phyloP scores from a whole-genome alignment of 1,140 invertebrate species.

The Apis laboriosa region DNA sequence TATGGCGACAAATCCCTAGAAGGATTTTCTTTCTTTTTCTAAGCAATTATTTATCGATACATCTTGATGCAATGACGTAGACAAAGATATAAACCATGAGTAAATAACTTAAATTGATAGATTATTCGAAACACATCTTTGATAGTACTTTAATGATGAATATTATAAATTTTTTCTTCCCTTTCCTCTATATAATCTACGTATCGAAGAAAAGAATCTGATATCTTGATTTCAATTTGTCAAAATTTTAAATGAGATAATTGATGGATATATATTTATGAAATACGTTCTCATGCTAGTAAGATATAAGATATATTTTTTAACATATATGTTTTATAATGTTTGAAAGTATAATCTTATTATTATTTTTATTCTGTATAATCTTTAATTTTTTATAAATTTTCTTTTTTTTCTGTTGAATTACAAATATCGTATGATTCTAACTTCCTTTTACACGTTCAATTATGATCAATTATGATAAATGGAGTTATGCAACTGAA shows the following conservation, averaged over 20 bases:
- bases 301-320: too few relatives aligned
- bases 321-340: too few relatives aligned
- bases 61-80: constrained; percentile 17
- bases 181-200: background rate
- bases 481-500: background rate
- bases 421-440: background rate
- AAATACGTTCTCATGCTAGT: too few relatives aligned
- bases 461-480: background rate
- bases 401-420: background rate
- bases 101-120: constrained; percentile 44
- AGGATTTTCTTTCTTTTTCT: constrained; percentile 16
- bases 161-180: constrained; percentile 41
- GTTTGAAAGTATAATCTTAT: too few relatives aligned
- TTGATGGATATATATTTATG: too few relatives aligned
- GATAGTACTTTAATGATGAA: constrained; percentile 57
- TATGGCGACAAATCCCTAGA: constrained; percentile 36
- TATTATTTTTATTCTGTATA: too few relatives aligned
- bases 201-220: background rate
- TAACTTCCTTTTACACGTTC: background rate
- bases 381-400: too few relatives aligned
- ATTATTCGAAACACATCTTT: constrained; percentile 60
- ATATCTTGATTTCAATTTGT: background rate
- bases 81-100: background rate
- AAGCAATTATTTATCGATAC: constrained; percentile 39
- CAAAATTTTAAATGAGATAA: too few relatives aligned